Percentiles rank a stretch among this genome's conserved stretches.
Evolutionary conservation across 2,113 vertebrate species (phyloP).

Genomic region (Nematolebias whitei): DNA sequence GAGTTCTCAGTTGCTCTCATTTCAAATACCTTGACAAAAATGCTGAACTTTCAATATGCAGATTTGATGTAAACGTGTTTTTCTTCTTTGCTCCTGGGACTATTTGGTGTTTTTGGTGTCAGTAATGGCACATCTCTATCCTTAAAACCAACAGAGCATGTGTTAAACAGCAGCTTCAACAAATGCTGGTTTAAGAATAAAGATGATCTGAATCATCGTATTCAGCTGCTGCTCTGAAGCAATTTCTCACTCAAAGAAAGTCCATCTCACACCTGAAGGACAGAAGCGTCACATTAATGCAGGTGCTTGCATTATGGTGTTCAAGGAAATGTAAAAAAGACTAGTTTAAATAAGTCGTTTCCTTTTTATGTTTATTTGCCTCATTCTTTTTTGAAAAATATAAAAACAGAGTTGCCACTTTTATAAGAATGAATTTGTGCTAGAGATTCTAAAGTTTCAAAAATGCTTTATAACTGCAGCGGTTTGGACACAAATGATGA

Average conservation of each 20-base stretch:
- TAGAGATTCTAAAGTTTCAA: too few species aligned
- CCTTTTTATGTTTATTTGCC: too few species aligned
- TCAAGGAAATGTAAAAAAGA: too few species aligned
- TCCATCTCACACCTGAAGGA: neutral
- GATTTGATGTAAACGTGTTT: constrained; percentile 30
- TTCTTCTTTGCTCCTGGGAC: neutral
- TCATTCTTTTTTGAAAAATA: too few species aligned
- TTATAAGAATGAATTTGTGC: too few species aligned
- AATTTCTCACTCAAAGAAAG: neutral
- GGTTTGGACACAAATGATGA: too few species aligned
- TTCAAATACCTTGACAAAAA: constrained; percentile 34
- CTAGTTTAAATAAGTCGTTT: too few species aligned
- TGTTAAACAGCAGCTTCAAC: neutral
- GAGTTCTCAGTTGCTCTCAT: constrained; percentile 43
- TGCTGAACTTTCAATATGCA: constrained; percentile 42
- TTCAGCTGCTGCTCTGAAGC: neutral
- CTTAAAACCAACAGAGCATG: neutral
- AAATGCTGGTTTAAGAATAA: neutral
- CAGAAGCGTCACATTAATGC: neutral
- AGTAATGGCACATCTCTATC: neutral
- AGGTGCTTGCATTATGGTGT: too few species aligned
- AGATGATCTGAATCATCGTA: neutral
- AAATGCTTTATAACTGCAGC: too few species aligned
- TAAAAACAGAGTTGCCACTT: too few species aligned
- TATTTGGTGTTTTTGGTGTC: constrained; percentile 1